Evolutionary conservation across 2,797 vertebrate species (phyloP), one percentile per base, ranked within the genome.

Genomic region (Chromobotia macracanthus): DNA sequence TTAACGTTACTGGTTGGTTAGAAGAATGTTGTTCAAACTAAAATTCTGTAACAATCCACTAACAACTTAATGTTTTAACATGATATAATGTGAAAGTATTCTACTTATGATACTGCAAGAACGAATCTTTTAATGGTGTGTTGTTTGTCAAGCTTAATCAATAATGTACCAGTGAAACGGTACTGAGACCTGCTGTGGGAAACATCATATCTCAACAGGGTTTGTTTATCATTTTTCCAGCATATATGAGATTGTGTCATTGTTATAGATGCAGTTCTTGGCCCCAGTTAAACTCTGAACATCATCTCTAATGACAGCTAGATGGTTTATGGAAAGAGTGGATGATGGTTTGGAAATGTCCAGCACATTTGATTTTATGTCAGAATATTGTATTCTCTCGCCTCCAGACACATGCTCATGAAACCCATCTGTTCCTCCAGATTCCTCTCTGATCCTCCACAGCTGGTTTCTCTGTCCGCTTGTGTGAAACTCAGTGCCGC

Each of bases 341-440:
- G 82, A 28, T 80, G 85, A 84, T 82, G 81, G 84, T 87, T 83
- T 87, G 83, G 72, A 82, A 80, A 82, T 79, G 60, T 77, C 58
- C 64, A 25, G 78, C 78, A 84, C 83, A 86, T 77, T 87, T 87
- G 82, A 85, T 84, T 67, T 55, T 75, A 77, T 84, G 82, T 79
- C 80, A 68, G 19, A 61, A 81, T 65, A 41, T 77, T 83, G 76
- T 61, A 83, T 50, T 7, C 48, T 1, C 1, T 53, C 18, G 50
- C 48, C 23, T 48, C n/a, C 50, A 58, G 51, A 28, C 74, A 31
- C 67, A 67, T 55, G 44, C 80, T 73, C 69, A 44, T 68, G 72
- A 86, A 63, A 63, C 83, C 90, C 90, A 89, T 90, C 90, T 90
- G 89, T 84, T 60, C 56, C 56, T 55, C 18, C 46, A 46, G 46